phyloP scores from a whole-genome alignment of 2,888 invertebrate species.

The Oscheius onirici region DNA sequence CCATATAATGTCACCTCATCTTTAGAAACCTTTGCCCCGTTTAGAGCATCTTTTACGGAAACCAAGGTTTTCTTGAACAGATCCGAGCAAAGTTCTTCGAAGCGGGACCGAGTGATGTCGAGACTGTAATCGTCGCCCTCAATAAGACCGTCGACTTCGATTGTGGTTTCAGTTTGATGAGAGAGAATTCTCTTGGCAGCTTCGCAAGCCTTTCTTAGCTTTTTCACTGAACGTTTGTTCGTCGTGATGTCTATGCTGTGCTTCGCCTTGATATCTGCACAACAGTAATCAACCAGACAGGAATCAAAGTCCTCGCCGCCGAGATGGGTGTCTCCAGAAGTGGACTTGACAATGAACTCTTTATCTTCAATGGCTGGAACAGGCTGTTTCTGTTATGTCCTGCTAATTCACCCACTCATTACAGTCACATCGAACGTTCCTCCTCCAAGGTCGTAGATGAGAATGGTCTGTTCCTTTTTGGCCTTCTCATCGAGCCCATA shows the following conservation, averaged over 20 bases:
- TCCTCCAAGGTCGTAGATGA: constrained; percentile 71
- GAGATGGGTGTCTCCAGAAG: constrained; percentile 82
- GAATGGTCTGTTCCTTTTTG: constrained; percentile 53
- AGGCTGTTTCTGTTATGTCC: too few species aligned
- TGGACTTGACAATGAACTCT: constrained; percentile 50
- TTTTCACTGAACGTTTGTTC: constrained; percentile 88
- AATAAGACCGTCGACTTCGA: constrained; percentile 90
- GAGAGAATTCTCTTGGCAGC: constrained; percentile 79
- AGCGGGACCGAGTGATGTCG: constrained; percentile 92
- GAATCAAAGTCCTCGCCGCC: constrained; percentile 56
- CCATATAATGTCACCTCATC: background rate
- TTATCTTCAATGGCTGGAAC: constrained; percentile 40
- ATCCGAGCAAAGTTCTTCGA: constrained; percentile 95
- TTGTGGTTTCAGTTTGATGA: constrained; percentile 65
- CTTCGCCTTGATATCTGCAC: constrained; percentile 74
- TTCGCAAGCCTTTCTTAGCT: constrained; percentile 88
- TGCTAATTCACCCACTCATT: constrained; percentile 28
- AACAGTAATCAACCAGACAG: constrained; percentile 72
- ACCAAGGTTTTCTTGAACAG: constrained; percentile 94
- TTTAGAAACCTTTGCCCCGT: constrained; percentile 74
- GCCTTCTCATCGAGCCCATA: constrained; percentile 77
- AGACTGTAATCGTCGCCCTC: too few species aligned
- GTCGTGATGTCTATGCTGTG: constrained; percentile 82
- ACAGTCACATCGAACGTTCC: constrained; percentile 75
- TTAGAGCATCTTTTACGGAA: constrained; percentile 92